Conservation (phyloP, 2,797 vertebrate species). For the Macroramphosus scolopax region DNA sequence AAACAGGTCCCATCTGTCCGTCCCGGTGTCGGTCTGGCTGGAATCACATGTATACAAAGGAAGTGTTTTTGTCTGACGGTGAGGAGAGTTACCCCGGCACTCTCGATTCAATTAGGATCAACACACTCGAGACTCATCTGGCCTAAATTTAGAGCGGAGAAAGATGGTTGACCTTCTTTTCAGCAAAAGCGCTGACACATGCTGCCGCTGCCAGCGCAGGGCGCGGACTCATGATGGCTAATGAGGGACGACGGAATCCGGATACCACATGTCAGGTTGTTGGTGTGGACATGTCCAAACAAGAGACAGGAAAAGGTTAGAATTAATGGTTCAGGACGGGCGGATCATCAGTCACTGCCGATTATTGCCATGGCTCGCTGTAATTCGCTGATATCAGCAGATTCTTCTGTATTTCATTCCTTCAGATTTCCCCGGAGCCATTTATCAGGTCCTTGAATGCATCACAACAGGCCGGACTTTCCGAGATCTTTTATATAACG, state of each 20-base stretch:
- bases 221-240: slow-evolving; percentile 30
- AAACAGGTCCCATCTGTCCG: slow-evolving; percentile 43
- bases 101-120: slow-evolving; percentile 40
- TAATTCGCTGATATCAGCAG: slow-evolving; percentile 6
- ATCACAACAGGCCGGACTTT: slow-evolving; percentile 22
- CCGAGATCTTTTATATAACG: slow-evolving; percentile 31
- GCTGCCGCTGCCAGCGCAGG: slow-evolving; percentile 35
- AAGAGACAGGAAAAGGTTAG: slow-evolving; percentile 9
- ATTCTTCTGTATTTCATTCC: slow-evolving; percentile 9
- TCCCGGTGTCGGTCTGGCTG: slow-evolving; percentile 45
- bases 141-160: slow-evolving; percentile 37
- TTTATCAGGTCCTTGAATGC: slow-evolving; percentile 20
- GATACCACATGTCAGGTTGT: slow-evolving; percentile 23
- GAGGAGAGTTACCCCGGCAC: slow-evolving; percentile 42
- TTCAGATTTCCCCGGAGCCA: background rate
- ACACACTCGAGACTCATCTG: slow-evolving; percentile 37
- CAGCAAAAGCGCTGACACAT: slow-evolving; percentile 30
- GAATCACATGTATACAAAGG: slow-evolving; percentile 56
- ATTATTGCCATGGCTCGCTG: background rate
- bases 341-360: background rate
- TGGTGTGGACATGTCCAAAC: slow-evolving; percentile 24
- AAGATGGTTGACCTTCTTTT: slow-evolving; percentile 65
- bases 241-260: slow-evolving; percentile 23
- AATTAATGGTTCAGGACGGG: background rate
- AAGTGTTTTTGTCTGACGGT: slow-evolving; percentile 64